phyloP scores from a whole-genome alignment of 2,113 vertebrate genomes.

The Elephantulus edwardii region DNA sequence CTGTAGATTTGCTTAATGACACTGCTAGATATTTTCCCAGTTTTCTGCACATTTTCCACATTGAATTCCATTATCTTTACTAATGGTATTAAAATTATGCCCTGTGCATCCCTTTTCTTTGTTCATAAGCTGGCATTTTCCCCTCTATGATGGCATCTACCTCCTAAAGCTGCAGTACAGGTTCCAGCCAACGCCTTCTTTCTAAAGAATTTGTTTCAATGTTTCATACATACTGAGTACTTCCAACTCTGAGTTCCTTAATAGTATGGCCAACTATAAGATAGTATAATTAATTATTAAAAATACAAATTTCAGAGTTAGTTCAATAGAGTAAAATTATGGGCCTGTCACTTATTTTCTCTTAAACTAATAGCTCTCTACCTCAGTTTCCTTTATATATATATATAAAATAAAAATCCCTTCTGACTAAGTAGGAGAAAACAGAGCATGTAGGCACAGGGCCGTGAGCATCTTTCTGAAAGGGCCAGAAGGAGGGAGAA shows the following conservation, averaged over 20 bases:
- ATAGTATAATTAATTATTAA: neutral
- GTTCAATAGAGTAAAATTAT: neutral
- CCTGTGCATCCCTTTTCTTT: neutral
- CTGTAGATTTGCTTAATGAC: neutral
- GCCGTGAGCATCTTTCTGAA: too few species aligned
- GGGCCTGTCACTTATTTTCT: neutral
- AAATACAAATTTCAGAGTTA: neutral
- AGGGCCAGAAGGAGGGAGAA: too few species aligned
- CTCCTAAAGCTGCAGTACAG: neutral
- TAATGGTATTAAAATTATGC: accelerated
- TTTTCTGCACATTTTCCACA: neutral
- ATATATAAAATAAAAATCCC: neutral
- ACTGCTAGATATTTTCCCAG: neutral
- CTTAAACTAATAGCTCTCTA: neutral
- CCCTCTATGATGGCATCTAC: neutral
- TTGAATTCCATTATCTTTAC: neutral
- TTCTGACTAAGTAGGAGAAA: too few species aligned
- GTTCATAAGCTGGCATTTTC: neutral
- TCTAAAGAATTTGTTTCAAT: neutral
- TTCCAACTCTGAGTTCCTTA: neutral
- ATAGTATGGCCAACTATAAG: accelerated
- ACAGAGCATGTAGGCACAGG: too few species aligned
- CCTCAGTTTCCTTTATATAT: neutral
- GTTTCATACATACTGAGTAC: neutral
- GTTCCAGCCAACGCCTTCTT: neutral